phyloP scores from a whole-genome alignment of 2,888 invertebrate species.

The Pelosia muscerda region DNA sequence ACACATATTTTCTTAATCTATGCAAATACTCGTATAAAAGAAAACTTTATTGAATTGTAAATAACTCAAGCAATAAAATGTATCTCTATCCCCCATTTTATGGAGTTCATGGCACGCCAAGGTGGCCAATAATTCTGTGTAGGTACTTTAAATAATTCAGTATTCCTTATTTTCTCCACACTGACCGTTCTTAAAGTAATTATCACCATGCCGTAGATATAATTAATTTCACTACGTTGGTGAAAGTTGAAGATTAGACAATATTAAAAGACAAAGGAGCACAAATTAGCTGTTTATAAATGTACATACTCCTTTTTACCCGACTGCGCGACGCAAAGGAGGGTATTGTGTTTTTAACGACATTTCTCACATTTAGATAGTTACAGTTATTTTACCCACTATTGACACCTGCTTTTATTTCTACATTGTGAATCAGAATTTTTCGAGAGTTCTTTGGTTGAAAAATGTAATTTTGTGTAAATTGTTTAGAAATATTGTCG shows the following conservation, averaged over 20 bases:
- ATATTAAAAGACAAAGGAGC: not conserved
- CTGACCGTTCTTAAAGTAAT: too few species aligned
- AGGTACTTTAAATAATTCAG: too few species aligned
- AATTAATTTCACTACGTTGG: not conserved
- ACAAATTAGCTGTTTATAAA: not conserved
- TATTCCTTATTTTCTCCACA: too few species aligned
- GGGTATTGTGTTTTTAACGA: too few species aligned
- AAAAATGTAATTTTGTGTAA: not conserved
- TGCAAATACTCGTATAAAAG: too few species aligned
- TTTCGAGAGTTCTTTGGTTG: slow-evolving; percentile 1
- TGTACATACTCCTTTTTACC: not conserved
- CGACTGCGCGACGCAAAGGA: too few species aligned
- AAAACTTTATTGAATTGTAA: too few species aligned
- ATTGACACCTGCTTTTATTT: not conserved
- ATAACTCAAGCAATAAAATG: too few species aligned
- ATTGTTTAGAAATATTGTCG: not conserved
- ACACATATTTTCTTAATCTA: too few species aligned
- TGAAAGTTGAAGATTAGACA: not conserved
- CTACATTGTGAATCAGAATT: not conserved
- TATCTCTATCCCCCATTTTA: too few species aligned
- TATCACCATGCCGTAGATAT: not conserved
- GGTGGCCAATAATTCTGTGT: too few species aligned
- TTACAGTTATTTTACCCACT: not conserved
- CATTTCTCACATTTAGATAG: not conserved
- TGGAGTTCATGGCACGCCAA: too few species aligned